phyloP scores from a whole-genome alignment of 2,113 vertebrate species.

The Pao palembangensis region DNA sequence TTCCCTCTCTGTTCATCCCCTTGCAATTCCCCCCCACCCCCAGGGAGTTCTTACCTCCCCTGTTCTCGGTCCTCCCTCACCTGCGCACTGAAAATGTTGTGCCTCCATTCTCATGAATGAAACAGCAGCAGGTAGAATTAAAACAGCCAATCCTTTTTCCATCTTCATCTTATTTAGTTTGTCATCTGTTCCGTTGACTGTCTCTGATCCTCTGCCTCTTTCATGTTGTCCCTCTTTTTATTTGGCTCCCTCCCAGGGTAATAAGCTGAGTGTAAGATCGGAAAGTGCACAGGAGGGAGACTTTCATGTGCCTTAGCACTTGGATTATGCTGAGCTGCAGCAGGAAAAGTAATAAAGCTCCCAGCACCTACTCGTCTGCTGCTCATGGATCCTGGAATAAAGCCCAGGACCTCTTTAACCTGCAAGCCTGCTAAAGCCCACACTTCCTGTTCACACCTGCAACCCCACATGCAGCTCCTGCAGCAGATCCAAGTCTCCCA shows the following conservation, averaged over 20 bases:
- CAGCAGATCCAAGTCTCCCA: constrained; percentile 1
- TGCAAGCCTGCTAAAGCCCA: constrained; percentile 54
- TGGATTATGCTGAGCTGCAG: constrained; percentile 61
- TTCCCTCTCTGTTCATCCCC: constrained; percentile 6
- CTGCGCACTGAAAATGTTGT: constrained; percentile 2
- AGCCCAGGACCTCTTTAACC: constrained; percentile 48
- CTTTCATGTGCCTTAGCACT: constrained; percentile 66
- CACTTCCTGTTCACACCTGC: constrained; percentile 56
- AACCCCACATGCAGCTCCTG: constrained; percentile 34
- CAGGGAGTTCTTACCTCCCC: constrained; percentile 11
- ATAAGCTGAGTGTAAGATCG: constrained; percentile 52
- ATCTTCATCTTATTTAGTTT: constrained; percentile 47
- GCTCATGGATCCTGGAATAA: constrained; percentile 51
- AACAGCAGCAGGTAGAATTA: constrained; percentile 37
- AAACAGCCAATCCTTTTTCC: constrained; percentile 52
- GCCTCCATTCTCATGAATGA: constrained; percentile 42
- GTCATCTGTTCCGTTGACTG: constrained; percentile 36
- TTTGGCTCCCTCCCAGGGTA: constrained; percentile 55
- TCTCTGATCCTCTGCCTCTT: constrained; percentile 58
- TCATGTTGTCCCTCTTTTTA: constrained; percentile 58
- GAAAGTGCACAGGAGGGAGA: constrained; percentile 49
- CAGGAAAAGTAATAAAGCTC: constrained; percentile 61
- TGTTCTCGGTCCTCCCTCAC: constrained; percentile 15
- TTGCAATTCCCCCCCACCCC: constrained; percentile 29
- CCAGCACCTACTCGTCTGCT: constrained; percentile 48